Evolutionary conservation across 2,797 vertebrate genomes (phyloP), one percentile per base, ranked within the genome.

Genomic region (Gymnothorax reevesii): DNA sequence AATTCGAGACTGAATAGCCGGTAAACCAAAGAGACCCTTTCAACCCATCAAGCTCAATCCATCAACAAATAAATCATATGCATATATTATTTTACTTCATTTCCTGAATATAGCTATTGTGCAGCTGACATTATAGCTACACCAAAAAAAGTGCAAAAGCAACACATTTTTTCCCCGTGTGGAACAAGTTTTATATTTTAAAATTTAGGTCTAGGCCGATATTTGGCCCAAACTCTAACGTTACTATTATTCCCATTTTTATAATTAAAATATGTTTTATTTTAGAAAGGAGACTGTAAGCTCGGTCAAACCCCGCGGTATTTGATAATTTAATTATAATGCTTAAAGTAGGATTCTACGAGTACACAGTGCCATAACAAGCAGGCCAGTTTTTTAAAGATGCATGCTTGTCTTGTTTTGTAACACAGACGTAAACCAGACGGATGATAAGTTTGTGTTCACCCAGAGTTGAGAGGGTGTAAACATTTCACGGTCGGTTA

Each of bases 51-150:
- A 84, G 91, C 91, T 86, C 91, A 94, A 95, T 95, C 94, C 91
- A 93, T 96, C 95, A 95, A 90, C 84, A 88, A 86, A 87, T 84
- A 93, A 93, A 95, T 94, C 92, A 93, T 92, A 92, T 91, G 91
- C 89, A 83, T 91, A 84, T 85, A 86, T 87, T 90, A 85, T 89
- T 87, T 69, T 33, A 82, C 82, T 85, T 85, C 83, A 88, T 73
- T 86, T 66, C 66, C 62, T n/a, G 86, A 87, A 83, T 87, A 64
- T 91, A n/a, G n/a, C n/a, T n/a, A 91, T 91, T 85, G 89, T 84
- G 25, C 77, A 55, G 86, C 57, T 88, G 90, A 90, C 91, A 85
- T 89, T 86, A 90, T 91, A 80, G 88, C 92, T n/a, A 57, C 88
- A 80, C 73, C 85, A 42, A 88, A 87, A 42, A 85, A 87, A 57